Evolutionary conservation across 2,888 invertebrate species (phyloP), one percentile per base, ranked within the genome.

Genomic region (Drosophila ezoana): DNA sequence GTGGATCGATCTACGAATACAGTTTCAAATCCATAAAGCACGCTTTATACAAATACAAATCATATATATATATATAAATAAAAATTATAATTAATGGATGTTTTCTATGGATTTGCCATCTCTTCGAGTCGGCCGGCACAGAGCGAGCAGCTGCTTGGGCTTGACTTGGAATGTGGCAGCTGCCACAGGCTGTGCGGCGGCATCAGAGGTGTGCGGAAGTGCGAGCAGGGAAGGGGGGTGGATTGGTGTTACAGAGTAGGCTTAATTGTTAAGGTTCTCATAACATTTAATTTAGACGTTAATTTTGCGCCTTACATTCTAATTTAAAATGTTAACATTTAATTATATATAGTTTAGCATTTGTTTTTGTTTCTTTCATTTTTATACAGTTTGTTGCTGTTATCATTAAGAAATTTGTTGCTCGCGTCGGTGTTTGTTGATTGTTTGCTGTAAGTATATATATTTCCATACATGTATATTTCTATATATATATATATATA

Each of bases 261-360:
- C 64, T 64, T 70, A 71, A 45, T 20, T 56, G 6, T 20, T 57
- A 63, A 18, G 47, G 47, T 37, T 11, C 63, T 41, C 41, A 67
- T 85, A 81, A 85, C 79, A 72, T 81, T 86, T 72, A 88, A 83
- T 85, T 83, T 87, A 66, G 69, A 82, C 79, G 47, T 66, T 70
- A 86, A 72, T 73, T 76, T 87, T 58, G 69, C 62, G 48, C 48
- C 86, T 88, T 78, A 80, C 63, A 75, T 65, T 60, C 70, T 88
- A 86, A 66, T 79, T 79, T 88, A 83, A 83, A 85, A 87, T 85
- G 72, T 76, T 83, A 87, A 83, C 85, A 76, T 82, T 76, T 80
- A 74, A 69, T 72, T 76, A 77, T 76, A 73, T 74, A 16, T 51
- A 48, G 13, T 52, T 28, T 53, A 53, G 40, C 32, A 41, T 41